Conservation (phyloP, 2,888 invertebrate species). For the Acanthoscelides obtectus region DNA sequence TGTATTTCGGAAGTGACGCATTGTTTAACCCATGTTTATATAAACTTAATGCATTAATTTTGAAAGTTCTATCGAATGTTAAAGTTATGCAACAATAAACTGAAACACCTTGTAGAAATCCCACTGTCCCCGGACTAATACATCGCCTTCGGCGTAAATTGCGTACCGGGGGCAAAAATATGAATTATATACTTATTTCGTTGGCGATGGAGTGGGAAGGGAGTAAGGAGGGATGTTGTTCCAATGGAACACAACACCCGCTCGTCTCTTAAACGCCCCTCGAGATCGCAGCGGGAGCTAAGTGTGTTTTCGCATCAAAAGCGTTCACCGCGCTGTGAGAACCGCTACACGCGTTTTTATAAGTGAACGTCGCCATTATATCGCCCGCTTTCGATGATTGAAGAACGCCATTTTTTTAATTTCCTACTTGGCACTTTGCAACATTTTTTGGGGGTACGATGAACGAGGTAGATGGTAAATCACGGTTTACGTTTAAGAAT, state of each 20-base stretch:
- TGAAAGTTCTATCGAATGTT: too few species aligned
- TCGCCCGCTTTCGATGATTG: not conserved
- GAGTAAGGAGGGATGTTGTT: not conserved
- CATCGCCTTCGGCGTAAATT: not conserved
- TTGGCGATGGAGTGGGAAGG: not conserved
- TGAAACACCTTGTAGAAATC: too few species aligned
- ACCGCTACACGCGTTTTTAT: conserved; percentile 18
- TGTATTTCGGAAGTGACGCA: too few species aligned
- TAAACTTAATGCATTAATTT: too few species aligned
- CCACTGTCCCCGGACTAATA: not conserved
- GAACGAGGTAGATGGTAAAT: too few species aligned
- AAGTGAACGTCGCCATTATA: not conserved
- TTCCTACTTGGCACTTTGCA: not conserved
- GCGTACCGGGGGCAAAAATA: not conserved
- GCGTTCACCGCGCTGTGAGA: conserved; percentile 21
- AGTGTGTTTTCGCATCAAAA: conserved; percentile 48
- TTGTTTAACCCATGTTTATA: too few species aligned
- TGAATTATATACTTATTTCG: not conserved
- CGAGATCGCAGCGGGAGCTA: conserved; percentile 44
- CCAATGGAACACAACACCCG: conserved; percentile 6
- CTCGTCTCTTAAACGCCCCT: conserved; percentile 38
- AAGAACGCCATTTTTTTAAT: not conserved
- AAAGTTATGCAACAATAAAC: too few species aligned
- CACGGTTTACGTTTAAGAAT: too few species aligned
- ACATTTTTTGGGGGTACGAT: too few species aligned